Evolutionary conservation across 2,797 vertebrate genomes (phyloP).

Genomic region (Phataginus tricuspis): DNA sequence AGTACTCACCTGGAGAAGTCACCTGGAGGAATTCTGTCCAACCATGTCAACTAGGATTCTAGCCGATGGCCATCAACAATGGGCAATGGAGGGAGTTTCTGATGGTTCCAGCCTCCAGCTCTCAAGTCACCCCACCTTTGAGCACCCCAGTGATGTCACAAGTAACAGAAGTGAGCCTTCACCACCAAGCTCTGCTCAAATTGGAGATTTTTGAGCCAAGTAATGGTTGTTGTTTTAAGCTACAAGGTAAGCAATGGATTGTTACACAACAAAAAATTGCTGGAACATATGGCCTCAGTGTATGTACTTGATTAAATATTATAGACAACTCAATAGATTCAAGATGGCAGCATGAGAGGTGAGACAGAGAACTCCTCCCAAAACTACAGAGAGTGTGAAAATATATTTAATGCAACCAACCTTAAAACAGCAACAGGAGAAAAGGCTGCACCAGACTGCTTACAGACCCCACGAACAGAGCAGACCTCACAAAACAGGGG

Average conservation of each 20-base stretch:
- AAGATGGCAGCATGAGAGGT: too few species aligned
- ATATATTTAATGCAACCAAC: too few species aligned
- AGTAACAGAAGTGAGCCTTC: neutral
- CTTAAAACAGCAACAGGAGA: too few species aligned
- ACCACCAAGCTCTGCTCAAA: neutral
- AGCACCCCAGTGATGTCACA: neutral
- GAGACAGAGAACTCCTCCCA: too few species aligned
- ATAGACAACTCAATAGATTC: too few species aligned
- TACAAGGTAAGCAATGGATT: too few species aligned
- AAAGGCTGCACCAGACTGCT: too few species aligned
- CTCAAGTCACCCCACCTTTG: neutral
- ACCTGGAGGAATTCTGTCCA: neutral
- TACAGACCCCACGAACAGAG: too few species aligned
- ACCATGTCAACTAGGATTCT: neutral
- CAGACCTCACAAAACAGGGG: too few species aligned
- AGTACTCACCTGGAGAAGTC: neutral
- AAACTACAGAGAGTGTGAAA: too few species aligned
- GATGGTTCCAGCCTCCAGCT: neutral
- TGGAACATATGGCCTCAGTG: neutral
- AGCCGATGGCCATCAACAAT: neutral
- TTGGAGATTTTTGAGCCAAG: neutral
- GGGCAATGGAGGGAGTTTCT: neutral
- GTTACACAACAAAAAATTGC: too few species aligned
- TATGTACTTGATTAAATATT: neutral
- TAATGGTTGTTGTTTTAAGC: neutral